Evolutionary conservation across 2,888 invertebrate species (phyloP), one percentile per base, ranked within the genome.

Genomic region (Pyralis farinalis): DNA sequence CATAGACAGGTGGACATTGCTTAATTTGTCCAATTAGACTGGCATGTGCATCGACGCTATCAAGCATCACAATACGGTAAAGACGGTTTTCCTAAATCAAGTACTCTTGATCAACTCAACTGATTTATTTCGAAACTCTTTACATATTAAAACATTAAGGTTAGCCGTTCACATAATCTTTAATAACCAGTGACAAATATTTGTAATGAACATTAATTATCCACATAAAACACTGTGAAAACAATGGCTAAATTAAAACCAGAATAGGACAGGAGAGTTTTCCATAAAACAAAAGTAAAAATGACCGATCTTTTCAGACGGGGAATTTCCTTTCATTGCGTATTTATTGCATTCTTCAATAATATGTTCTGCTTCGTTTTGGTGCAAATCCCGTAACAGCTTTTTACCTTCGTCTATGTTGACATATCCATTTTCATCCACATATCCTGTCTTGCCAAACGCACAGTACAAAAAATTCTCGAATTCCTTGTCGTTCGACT

Each of bases 391-490:
- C 0, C 64, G 64, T n/a, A 79, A 47, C 10, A 71, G 51, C 0
- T 53, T 44, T 27, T 61, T 51, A 9, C 70, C 48, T 9, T 64
- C 66, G 0, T 76, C 74, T 1, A 64, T 67, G 3, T 76, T 66
- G 12, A 81, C 47, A 32, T 65, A 58, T 2, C 77, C 81, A 10
- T 58, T 50, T 1, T 45, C 34, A n/a, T 58, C 49, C 1, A 49
- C 44, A 4, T 63, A 58, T 9, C 68, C 67, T n/a, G 71, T 42
- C 34, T 66, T 69, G 37, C 62, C 61, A 43, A 71, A 63, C 39
- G 75, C 55, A 48, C 87, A 86, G 27, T 71, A 60, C 1, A 73
- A 40, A 28, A 72, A 75, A n/a, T 73, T 67, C 49, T 71, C 74
- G 1, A 78, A 51, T 5, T 53, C 51, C 8, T 70, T 58, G 28